Conservation (phyloP, 2,113 vertebrate genomes). For the Proteles cristata region DNA sequence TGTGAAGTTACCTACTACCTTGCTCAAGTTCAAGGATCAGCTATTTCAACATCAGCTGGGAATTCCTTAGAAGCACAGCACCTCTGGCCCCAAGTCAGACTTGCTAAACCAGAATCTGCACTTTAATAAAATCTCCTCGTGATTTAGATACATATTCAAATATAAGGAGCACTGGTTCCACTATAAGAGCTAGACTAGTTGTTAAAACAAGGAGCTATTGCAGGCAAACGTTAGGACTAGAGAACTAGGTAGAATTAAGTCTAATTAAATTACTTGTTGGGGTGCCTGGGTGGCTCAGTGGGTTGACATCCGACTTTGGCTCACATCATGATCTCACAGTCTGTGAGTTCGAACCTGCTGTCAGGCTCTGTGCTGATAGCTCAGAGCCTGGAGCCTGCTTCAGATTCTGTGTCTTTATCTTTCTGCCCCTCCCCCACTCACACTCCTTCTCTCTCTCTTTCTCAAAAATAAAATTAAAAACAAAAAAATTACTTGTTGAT, state of each 20-base stretch:
- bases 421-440: no score
- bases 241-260: conserved; percentile 7
- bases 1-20: not conserved
- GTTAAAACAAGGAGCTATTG: not conserved
- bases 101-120: conserved; percentile 40
- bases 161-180: not conserved
- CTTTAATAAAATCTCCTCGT: conserved; percentile 35
- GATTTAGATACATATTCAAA: conserved; percentile 19
- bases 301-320: no score
- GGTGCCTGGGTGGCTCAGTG: no score
- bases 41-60: not conserved
- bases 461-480: no score
- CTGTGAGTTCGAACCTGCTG: no score
- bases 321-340: no score
- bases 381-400: no score
- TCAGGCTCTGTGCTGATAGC: no score
- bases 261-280: not conserved
- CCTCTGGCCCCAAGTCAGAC: not conserved
- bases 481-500: not conserved
- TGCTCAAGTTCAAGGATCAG: not conserved
- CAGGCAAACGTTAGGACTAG: not conserved
- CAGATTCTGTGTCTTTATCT: no score
- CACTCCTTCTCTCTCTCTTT: no score
- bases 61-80: conserved; percentile 1
- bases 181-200: not conserved